Evolutionary conservation across 2,888 invertebrate species (phyloP).

Genomic region (Carpatolechia fugitivella): DNA sequence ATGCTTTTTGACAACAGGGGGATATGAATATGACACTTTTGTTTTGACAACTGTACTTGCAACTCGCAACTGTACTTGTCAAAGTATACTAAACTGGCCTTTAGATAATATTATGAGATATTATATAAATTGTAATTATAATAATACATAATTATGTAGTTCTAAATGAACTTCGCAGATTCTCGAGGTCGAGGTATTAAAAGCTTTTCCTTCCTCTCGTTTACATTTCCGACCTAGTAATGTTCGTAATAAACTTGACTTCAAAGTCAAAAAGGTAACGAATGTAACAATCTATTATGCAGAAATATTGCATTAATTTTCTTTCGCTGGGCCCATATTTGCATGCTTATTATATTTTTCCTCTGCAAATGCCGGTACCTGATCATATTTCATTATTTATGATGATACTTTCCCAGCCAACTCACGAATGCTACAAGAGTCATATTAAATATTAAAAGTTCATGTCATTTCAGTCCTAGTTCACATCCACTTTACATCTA

Average conservation of each 20-base stretch:
- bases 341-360: not conserved
- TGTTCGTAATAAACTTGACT: not conserved
- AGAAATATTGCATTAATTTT: not conserved
- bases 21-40: too few relatives aligned
- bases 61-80: too few relatives aligned
- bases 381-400: conserved; percentile 2
- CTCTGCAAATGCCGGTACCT: not conserved
- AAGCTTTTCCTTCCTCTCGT: not conserved
- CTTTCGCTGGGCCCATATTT: not conserved
- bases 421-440: not conserved
- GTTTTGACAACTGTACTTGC: too few relatives aligned
- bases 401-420: not conserved
- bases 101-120: too few relatives aligned
- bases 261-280: not conserved
- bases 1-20: too few relatives aligned
- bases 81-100: too few relatives aligned
- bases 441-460: not conserved
- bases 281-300: not conserved
- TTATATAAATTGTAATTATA: too few relatives aligned
- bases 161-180: too few relatives aligned
- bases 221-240: too few relatives aligned
- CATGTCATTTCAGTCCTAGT: conserved; percentile 3
- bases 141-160: too few relatives aligned
- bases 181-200: not conserved
- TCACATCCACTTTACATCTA: not conserved